phyloP scores from a whole-genome alignment of 2,797 vertebrate species.

The Jordanella pulchra region DNA sequence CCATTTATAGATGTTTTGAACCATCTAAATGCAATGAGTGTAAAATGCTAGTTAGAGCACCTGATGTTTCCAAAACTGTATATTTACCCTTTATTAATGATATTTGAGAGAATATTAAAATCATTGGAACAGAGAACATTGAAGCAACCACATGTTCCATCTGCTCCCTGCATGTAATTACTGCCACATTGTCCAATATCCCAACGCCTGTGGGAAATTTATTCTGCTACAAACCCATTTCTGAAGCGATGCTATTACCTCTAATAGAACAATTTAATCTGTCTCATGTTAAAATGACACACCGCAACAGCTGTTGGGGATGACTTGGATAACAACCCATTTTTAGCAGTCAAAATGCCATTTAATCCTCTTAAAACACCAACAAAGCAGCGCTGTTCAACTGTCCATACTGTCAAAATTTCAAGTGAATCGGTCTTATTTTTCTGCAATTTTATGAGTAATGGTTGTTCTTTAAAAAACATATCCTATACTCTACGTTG shows the following conservation, averaged over 20 bases:
- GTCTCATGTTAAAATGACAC: conserved; percentile 37
- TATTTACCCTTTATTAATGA: conserved; percentile 25
- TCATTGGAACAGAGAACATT: conserved; percentile 30
- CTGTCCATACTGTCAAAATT: neutral
- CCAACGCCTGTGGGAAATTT: conserved; percentile 57
- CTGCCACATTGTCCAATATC: conserved; percentile 43
- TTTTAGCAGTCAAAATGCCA: conserved; percentile 5
- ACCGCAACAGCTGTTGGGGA: conserved; percentile 34
- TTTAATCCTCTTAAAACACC: conserved; percentile 19
- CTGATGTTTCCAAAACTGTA: conserved; percentile 33
- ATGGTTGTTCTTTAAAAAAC: neutral
- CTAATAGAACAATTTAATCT: conserved; percentile 50
- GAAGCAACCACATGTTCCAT: conserved; percentile 26
- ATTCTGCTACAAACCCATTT: conserved; percentile 50
- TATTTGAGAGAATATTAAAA: conserved; percentile 44
- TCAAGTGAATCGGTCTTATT: neutral
- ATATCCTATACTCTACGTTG: neutral
- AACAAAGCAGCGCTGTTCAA: conserved; percentile 16
- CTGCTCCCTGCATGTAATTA: conserved; percentile 28
- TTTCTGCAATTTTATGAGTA: neutral
- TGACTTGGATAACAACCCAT: conserved; percentile 30
- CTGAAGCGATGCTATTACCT: conserved; percentile 40
- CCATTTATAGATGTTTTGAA: conserved; percentile 2
- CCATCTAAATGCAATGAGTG: conserved; percentile 11
- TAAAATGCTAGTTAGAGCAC: neutral